Conservation (phyloP, 2,888 invertebrate genomes). For the Calliphora vomitoria region DNA sequence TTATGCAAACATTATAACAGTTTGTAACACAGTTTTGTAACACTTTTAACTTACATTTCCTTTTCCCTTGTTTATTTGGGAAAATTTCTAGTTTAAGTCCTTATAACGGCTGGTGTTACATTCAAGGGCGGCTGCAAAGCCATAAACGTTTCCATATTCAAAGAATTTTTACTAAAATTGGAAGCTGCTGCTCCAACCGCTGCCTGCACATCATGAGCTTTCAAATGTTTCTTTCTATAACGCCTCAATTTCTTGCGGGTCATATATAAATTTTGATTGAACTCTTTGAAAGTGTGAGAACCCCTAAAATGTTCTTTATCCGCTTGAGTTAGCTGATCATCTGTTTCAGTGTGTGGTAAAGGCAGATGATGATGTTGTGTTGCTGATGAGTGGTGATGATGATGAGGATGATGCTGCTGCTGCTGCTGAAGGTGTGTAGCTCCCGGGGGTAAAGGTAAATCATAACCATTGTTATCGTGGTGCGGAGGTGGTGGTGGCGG, state of each 20-base stretch:
- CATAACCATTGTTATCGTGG: constrained; percentile 64
- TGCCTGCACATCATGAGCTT: constrained; percentile 63
- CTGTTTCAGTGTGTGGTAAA: background rate
- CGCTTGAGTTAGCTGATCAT: constrained; percentile 30
- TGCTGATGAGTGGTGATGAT: constrained; percentile 50
- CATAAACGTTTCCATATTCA: constrained; percentile 73
- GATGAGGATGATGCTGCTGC: constrained; percentile 39
- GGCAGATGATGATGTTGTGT: constrained; percentile 32
- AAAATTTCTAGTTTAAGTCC: constrained; percentile 69
- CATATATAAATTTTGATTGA: constrained; percentile 82
- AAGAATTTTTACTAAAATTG: constrained; percentile 34
- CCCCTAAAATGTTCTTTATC: constrained; percentile 66
- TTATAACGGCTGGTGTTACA: constrained; percentile 75
- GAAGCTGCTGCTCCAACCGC: background rate
- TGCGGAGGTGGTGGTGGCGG: constrained; percentile 78
- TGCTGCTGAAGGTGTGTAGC: background rate
- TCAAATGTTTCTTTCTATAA: constrained; percentile 77
- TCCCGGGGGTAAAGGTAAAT: constrained; percentile 39
- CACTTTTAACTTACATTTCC: too few species aligned
- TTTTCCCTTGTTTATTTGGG: too few species aligned
- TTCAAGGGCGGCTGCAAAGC: constrained; percentile 71
- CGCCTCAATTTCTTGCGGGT: constrained; percentile 82
- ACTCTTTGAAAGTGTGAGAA: constrained; percentile 79
- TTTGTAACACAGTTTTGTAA: too few species aligned
- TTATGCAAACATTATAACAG: too few species aligned